phyloP scores from a whole-genome alignment of 1,140 invertebrate species.

The Andrena cerasifolii region DNA sequence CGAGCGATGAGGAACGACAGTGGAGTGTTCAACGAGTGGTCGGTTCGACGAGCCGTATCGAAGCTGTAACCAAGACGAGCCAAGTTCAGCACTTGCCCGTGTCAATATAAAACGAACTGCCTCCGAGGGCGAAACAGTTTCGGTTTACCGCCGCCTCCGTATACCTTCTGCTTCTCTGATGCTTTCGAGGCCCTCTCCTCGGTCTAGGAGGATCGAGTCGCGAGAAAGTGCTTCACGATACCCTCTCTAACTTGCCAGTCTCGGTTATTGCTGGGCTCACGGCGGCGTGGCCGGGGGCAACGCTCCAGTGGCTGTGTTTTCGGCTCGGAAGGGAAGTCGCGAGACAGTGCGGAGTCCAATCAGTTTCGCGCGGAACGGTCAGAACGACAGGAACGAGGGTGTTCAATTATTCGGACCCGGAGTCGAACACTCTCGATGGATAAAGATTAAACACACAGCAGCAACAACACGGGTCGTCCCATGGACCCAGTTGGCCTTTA shows the following conservation, averaged over 20 bases:
- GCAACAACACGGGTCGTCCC: slow-evolving; percentile 25
- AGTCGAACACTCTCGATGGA: slow-evolving; percentile 47
- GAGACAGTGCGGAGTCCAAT: too few species aligned
- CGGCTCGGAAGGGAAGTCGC: not conserved
- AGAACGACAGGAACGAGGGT: slow-evolving; percentile 41
- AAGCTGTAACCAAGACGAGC: slow-evolving; percentile 24
- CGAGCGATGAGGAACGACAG: slow-evolving; percentile 38
- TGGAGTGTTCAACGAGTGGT: slow-evolving; percentile 12
- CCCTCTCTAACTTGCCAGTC: slow-evolving; percentile 45
- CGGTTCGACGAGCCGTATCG: slow-evolving; percentile 33
- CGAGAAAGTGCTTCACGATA: slow-evolving; percentile 19
- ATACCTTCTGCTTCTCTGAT: slow-evolving; percentile 1
- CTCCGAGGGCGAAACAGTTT: slow-evolving; percentile 31
- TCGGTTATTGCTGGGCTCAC: slow-evolving; percentile 59
- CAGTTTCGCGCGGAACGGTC: too few species aligned
- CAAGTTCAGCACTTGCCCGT: slow-evolving; percentile 49
- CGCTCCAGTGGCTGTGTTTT: not conserved
- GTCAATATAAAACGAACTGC: slow-evolving; percentile 51
- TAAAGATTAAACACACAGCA: slow-evolving; percentile 62
- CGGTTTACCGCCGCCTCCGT: slow-evolving; percentile 25
- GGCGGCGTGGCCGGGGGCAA: not conserved
- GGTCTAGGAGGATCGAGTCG: not conserved
- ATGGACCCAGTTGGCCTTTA: slow-evolving; percentile 58
- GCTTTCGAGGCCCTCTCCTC: too few species aligned
- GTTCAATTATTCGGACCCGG: slow-evolving; percentile 66